Conservation (phyloP, 2,797 vertebrate species). For the Gobionotothen gibberifrons region DNA sequence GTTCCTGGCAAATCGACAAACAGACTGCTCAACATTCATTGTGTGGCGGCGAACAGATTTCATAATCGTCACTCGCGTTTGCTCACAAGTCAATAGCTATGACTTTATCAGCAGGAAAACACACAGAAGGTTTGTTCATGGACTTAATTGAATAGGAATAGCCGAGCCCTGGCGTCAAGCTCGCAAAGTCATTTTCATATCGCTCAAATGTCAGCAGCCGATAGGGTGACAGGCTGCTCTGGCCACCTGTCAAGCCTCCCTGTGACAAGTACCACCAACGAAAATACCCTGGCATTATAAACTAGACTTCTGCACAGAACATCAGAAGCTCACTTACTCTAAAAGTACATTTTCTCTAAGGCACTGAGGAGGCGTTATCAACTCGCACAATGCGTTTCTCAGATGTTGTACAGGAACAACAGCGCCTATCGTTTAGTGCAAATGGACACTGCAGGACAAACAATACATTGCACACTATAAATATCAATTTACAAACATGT, state of each 20-base stretch:
- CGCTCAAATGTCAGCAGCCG: slow-evolving; percentile 74
- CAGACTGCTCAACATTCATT: slow-evolving; percentile 71
- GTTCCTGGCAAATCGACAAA: slow-evolving; percentile 70
- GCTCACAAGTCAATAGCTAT: slow-evolving; percentile 78
- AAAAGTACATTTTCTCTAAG: slow-evolving; percentile 20
- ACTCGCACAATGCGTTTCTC: background rate
- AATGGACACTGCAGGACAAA: slow-evolving; percentile 45
- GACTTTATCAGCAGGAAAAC: slow-evolving; percentile 82
- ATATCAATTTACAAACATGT: slow-evolving; percentile 56
- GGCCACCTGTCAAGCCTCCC: slow-evolving; percentile 70
- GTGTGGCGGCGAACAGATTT: slow-evolving; percentile 70
- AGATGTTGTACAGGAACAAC: slow-evolving; percentile 18
- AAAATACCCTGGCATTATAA: slow-evolving; percentile 47
- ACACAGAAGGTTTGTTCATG: slow-evolving; percentile 75
- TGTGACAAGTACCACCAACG: slow-evolving; percentile 46
- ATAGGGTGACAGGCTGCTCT: slow-evolving; percentile 67
- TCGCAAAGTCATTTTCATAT: slow-evolving; percentile 77
- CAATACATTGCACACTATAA: slow-evolving; percentile 42
- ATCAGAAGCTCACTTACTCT: slow-evolving; percentile 2
- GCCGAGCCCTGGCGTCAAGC: slow-evolving; percentile 60
- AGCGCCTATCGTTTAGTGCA: slow-evolving; percentile 14
- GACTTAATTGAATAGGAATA: slow-evolving; percentile 81
- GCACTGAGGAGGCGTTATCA: slow-evolving; percentile 5
- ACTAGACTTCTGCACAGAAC: slow-evolving; percentile 21
- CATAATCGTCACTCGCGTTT: slow-evolving; percentile 67